These are phyloP conservation scores for Drosophila barbarae DNA, from an alignment of 2,888 invertebrate genomes.

Conservation along the genomic window DNA sequence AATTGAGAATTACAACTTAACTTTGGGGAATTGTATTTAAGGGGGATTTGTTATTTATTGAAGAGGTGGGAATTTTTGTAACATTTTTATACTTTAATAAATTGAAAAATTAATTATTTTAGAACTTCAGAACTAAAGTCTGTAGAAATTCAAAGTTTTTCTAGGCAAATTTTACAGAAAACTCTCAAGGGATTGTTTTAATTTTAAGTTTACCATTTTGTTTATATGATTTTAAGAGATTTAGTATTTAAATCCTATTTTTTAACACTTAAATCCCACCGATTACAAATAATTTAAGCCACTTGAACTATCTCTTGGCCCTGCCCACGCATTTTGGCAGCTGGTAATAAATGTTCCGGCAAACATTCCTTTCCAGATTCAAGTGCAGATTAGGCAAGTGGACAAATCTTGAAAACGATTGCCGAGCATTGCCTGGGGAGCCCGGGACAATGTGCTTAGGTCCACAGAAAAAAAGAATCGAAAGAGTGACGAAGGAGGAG, in stretches of 20 bases:
- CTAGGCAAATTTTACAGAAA: background rate
- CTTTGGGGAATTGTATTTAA: conserved; percentile 12
- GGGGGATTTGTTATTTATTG: background rate
- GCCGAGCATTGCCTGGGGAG: conserved; percentile 15
- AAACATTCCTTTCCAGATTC: conserved; percentile 21
- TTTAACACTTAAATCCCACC: background rate
- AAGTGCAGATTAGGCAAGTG: conserved; percentile 60
- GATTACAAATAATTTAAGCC: background rate
- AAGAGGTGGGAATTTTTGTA: background rate
- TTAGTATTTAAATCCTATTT: background rate
- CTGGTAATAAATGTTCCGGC: conserved; percentile 9
- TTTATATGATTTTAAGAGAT: too few relatives aligned
- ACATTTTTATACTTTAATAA: background rate
- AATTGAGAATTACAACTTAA: conserved; percentile 45
- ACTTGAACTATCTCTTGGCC: background rate
- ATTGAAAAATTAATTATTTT: background rate
- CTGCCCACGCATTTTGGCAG: conserved; percentile 22
- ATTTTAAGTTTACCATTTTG: too few relatives aligned
- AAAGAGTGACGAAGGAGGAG: background rate
- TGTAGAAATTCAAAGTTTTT: background rate
- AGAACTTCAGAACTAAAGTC: background rate
- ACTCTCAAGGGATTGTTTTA: too few relatives aligned
- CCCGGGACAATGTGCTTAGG: conserved; percentile 57
- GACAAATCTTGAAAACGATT: conserved; percentile 36
- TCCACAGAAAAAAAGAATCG: conserved; percentile 51